These are phyloP conservation scores for Brachionus manjavacas DNA, from an alignment of 1,140 invertebrate genomes.

Conservation along the genomic window DNA sequence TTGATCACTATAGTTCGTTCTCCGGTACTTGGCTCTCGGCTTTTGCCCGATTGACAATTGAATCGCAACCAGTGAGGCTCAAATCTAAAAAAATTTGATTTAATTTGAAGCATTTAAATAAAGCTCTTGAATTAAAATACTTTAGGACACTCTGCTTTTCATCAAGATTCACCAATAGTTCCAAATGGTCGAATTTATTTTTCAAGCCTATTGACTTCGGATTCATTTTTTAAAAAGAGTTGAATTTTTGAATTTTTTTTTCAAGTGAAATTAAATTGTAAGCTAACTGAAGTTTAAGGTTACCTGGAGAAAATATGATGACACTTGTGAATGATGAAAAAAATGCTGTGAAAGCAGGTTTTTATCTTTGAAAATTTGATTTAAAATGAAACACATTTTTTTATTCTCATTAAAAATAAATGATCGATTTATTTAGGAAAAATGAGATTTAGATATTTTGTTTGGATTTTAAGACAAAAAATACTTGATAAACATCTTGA, in stretches of 20 bases:
- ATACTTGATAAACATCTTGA: too few relatives aligned
- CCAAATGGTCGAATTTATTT: neutral
- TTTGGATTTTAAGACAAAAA: too few relatives aligned
- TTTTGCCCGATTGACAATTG: constrained; percentile 31
- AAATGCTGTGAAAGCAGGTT: neutral
- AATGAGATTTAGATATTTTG: too few relatives aligned
- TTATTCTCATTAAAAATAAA: neutral
- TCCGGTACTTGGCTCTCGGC: constrained; percentile 9
- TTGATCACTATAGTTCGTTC: constrained; percentile 24
- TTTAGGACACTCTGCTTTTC: neutral
- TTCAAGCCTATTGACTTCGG: neutral
- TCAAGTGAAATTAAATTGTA: neutral
- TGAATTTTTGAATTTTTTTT: neutral
- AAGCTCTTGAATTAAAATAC: neutral
- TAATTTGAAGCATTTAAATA: neutral
- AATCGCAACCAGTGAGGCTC: constrained; percentile 33
- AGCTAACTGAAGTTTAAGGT: neutral
- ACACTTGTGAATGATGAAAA: neutral
- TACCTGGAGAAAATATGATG: too few relatives aligned
- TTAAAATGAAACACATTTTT: neutral
- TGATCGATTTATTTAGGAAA: neutral
- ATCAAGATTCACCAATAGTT: neutral
- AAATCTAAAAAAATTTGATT: neutral
- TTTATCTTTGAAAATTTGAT: neutral
- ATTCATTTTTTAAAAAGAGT: neutral